Evolutionary conservation across 2,888 invertebrate genomes (phyloP), one percentile per base, ranked within the genome.

Genomic region (Drosophila greeni): DNA sequence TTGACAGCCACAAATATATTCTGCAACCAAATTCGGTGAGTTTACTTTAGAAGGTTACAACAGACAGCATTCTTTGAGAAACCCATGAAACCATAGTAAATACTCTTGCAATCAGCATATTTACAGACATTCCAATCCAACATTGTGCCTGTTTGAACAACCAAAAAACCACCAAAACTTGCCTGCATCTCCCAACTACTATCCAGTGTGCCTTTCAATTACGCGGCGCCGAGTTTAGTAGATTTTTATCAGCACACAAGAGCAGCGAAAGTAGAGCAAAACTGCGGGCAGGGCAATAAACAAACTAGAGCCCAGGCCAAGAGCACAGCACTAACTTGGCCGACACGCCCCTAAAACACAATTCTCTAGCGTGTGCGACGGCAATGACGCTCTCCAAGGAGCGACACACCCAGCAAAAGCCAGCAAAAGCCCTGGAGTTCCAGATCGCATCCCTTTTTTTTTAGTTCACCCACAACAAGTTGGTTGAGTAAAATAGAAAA

Each of bases 121-220:
- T 43, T 24, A 5, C 9, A 37, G 42, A 31, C 51, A 62, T 24
- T 43, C 16, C 42, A 9, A 9, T 16, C 36, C 20, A 20, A 16
- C 20, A 49, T 49, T 20, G 33, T 33, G n/a, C n/a, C 14, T 29
- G 34, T 52, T 29, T 20, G 8, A 61, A 16, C 29, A 45, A 31
- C n/a, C n/a, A n/a, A 14, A 39, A 29, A 42, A 11, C n/a, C 26
- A 34, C 34, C 16, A 26, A 60, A 61, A 61, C 39, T 48, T 48
- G 33, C 29, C 47, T 48, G 47, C 61, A 61, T 61, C 62, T 60
- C 39, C 45, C 34, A 16, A 33, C 36, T 47, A 33, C 36, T 47
- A 29, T 37, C 45, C 45, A 53, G 42, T 69, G 42, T 31, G 33
- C 33, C 51, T 70, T 82, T 80, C 77, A 80, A 77, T 77, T 76